phyloP scores from a whole-genome alignment of 1,140 invertebrate species.

The Lerema accius region DNA sequence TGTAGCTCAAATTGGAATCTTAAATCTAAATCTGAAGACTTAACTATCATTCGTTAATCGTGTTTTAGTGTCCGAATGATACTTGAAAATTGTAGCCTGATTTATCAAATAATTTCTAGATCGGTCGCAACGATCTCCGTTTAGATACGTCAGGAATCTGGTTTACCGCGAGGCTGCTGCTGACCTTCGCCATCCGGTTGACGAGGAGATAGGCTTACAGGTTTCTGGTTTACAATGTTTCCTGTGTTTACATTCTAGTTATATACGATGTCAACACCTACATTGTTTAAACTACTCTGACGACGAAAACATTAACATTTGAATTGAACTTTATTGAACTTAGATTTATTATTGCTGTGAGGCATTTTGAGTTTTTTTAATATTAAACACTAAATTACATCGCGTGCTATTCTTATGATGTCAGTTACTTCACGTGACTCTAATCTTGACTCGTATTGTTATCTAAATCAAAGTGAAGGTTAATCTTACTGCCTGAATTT shows the following conservation, averaged over 20 bases:
- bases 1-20: not conserved
- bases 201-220: constrained; percentile 30
- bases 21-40: not conserved
- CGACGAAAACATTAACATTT: not conserved
- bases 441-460: constrained; percentile 36
- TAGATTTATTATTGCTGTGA: not conserved
- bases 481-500: constrained; percentile 33
- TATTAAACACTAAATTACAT: too few species aligned
- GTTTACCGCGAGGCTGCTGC: constrained; percentile 27
- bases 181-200: constrained; percentile 29
- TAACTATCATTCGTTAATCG: not conserved
- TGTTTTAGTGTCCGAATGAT: not conserved
- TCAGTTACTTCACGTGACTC: constrained; percentile 31
- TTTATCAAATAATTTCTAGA: constrained; percentile 29
- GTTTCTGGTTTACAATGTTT: constrained; percentile 28
- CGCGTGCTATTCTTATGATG: too few species aligned
- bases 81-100: not conserved
- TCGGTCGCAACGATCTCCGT: constrained; percentile 18
- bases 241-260: constrained; percentile 23
- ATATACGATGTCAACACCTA: constrained; percentile 21
- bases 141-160: constrained; percentile 32
- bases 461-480: constrained; percentile 38
- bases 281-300: constrained; percentile 1
- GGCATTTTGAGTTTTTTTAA: constrained; percentile 1
- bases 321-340: constrained; percentile 4